phyloP scores from a whole-genome alignment of 2,113 vertebrate species.

The Lasiurus borealis region DNA sequence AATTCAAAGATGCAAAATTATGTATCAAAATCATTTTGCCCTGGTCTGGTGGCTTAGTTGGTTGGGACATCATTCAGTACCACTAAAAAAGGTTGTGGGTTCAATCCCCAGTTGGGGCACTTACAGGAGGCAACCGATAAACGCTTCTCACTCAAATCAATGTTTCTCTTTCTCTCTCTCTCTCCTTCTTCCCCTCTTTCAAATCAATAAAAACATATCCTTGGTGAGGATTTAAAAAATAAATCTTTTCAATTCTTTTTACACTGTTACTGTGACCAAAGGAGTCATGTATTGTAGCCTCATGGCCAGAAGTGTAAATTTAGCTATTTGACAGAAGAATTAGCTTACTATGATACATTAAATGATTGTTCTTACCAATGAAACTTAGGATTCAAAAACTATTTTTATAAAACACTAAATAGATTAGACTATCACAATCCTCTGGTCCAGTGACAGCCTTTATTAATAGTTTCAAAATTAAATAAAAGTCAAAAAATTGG shows the following conservation, averaged over 20 bases:
- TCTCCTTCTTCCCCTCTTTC: background rate
- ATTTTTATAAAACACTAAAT: constrained; percentile 65
- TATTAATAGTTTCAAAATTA: constrained; percentile 63
- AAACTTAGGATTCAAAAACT: constrained; percentile 59
- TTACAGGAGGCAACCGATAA: background rate
- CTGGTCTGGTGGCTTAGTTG: background rate
- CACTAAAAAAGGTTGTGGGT: background rate
- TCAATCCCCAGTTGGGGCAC: background rate
- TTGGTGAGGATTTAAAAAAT: background rate
- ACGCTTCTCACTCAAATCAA: background rate
- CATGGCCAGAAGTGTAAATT: constrained; percentile 45
- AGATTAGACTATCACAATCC: constrained; percentile 40
- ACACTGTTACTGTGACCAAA: constrained; percentile 22
- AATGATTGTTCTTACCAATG: constrained; percentile 64
- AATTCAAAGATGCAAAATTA: constrained; percentile 64
- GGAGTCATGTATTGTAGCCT: background rate
- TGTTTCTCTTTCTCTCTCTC: background rate
- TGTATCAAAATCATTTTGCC: background rate
- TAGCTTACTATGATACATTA: constrained; percentile 38
- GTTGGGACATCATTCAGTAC: background rate
- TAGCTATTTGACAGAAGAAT: constrained; percentile 54
- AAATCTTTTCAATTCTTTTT: constrained; percentile 69
- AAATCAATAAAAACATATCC: background rate
- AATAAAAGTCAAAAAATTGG: constrained; percentile 57
- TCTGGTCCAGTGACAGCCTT: constrained; percentile 35